Evolutionary conservation across 2,888 invertebrate genomes (phyloP).

Genomic region (Drosophila fulvimacula): DNA sequence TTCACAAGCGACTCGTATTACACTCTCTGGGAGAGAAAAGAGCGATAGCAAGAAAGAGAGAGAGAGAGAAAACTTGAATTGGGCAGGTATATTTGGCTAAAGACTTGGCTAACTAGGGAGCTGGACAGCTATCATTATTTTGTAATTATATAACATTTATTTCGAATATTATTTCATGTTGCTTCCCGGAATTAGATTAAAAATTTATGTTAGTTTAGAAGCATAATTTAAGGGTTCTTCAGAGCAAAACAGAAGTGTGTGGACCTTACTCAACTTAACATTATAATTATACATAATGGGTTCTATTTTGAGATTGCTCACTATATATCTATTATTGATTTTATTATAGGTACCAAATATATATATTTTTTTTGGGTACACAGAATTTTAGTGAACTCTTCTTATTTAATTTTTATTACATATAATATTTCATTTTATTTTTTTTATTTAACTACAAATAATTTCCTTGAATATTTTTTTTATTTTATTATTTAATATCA

Average conservation of each 20-base stretch:
- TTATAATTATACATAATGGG: not conserved
- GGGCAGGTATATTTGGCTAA: not conserved
- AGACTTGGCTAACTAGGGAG: not conserved
- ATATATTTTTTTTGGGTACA: too few relatives aligned
- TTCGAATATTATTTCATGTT: not conserved
- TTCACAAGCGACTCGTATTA: not conserved
- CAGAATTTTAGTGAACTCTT: too few relatives aligned
- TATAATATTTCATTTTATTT: too few relatives aligned
- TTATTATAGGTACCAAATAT: too few relatives aligned
- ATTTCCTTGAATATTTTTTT: too few relatives aligned
- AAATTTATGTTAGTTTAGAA: not conserved
- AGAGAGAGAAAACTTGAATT: not conserved
- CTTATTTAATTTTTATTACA: too few relatives aligned
- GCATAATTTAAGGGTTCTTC: not conserved
- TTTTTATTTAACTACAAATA: too few relatives aligned
- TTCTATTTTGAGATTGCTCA: not conserved
- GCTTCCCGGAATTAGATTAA: not conserved
- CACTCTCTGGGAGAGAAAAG: not conserved
- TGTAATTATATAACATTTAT: conserved; percentile 3
- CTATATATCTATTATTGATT: not conserved
- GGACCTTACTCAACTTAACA: too few relatives aligned
- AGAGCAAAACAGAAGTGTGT: not conserved
- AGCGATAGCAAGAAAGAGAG: not conserved
- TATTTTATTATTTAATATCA: too few relatives aligned
- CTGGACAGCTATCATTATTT: not conserved